Evolutionary conservation across 2,888 invertebrate genomes (phyloP), one percentile per base, ranked within the genome.

Genomic region (Spodoptera littoralis): DNA sequence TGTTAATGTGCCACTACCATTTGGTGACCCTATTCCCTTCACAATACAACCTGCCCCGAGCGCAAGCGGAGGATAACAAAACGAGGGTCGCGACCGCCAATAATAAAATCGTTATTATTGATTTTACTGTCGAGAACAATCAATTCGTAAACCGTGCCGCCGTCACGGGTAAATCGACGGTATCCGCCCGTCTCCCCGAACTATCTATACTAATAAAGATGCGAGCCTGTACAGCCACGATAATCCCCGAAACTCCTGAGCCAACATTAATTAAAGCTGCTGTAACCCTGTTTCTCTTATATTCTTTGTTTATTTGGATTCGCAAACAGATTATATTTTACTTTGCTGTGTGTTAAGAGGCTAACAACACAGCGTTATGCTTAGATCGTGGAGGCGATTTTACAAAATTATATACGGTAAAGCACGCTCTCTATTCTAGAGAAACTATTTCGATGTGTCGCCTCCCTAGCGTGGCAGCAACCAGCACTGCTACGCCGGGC

Each of bases 41-140:
- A 78, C 79, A 78, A 81, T 70, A 70, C 76, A 82, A 84, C 82
- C 80, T 80, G 81, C 72, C 73, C 51, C 50, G 49, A 58, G 64
- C 64, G 70, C 60, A 61, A 66, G 69, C 66, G 63, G 49, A 54
- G 69, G 9, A 71, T 58, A 70, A 76, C 79, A 76, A 76, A 73
- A 77, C 73, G 80, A 81, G 86, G 88, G 87, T 83, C 83, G 80
- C 79, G 69, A 78, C 79, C 76, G 78, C 83, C 87, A 86, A 88
- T 89, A 90, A 91, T 87, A 91, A 90, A 90, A 88, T 88, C 85
- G 88, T 91, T 90, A 88, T 83, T 91, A 94, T 94, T 91, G 93
- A 93, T 93, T 92, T 92, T 90, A 87, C 86, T 89, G 89, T 88
- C 85, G 88, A 89, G 91, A 90, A 91, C 90, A 91, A 93, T 93